Conservation (phyloP, 2,113 vertebrate genomes). For the Brevimyrus niger region DNA sequence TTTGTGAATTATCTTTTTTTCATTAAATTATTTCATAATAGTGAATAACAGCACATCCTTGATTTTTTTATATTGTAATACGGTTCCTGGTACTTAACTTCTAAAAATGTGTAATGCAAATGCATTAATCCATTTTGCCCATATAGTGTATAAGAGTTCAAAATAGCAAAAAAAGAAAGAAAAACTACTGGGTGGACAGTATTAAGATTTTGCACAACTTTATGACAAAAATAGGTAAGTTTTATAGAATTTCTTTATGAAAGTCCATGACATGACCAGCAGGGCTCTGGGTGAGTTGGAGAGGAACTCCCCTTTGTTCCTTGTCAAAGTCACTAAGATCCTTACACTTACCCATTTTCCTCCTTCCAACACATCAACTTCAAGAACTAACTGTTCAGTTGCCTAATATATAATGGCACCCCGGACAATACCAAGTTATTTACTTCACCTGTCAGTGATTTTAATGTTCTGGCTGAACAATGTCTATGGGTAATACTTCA, state of each 20-base stretch:
- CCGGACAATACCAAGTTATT: background rate
- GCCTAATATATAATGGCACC: background rate
- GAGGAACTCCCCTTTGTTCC: background rate
- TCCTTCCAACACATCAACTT: background rate
- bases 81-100: background rate
- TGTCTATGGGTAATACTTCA: background rate
- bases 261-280: background rate
- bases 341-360: background rate
- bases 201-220: background rate
- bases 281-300: background rate
- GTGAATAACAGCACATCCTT: background rate
- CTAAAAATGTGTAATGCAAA: background rate
- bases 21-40: background rate
- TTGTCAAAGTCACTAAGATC: background rate
- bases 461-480: background rate
- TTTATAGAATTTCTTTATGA: background rate
- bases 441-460: background rate
- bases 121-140: background rate
- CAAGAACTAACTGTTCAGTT: background rate
- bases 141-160: background rate
- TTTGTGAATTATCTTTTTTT: background rate
- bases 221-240: background rate
- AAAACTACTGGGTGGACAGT: background rate
- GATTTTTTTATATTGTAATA: background rate
- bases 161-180: background rate